Evolutionary conservation across 2,113 vertebrate species (phyloP), one percentile per base, ranked within the genome.

Genomic region (Cacatua alba): DNA sequence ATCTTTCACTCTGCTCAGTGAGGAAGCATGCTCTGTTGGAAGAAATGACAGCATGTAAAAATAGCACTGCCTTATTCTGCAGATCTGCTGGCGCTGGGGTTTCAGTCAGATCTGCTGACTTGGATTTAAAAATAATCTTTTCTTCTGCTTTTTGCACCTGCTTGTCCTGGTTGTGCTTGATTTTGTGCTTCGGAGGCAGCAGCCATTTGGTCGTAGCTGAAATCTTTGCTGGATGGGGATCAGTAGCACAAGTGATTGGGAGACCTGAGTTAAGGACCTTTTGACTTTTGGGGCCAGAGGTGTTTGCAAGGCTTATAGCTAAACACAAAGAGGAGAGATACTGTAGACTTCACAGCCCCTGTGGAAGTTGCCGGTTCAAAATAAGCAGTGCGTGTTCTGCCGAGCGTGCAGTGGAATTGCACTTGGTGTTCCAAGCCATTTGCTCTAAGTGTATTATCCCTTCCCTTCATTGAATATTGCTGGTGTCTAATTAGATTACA

Each of bases 61-160:
- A 94, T 95, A 96, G 91, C 77, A 63, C 62, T 85, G 92, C 53
- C 49, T 91, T 86, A 63, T 88, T 92, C 82, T 94, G 92, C 77
- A 92, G 83, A 92, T 92, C 70, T 91, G 94, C 88, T 91, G 84
- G 62, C 88, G 69, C 6, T 89, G 86, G 81, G 74, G 74, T 93
- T 96, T 95, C 96, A 70, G 83, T 85, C 82, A 92, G 86, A 96
- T 95, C 94, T 96, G 94, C 94, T 96, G 96, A 96, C 95, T 91
- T 82, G 46, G n/a, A 69, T 94, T 90, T 65, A 18, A 92, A 85
- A 82, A 93, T 83, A 86, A 68, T 86, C 17, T 83, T 95, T 80
- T 90, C 89, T 96, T 95, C 95, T 96, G 92, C 88, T 96, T 95
- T 95, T 94, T 96, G 96, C 93, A 94, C 83, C 86, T 95, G 83